Conservation (phyloP, 2,888 invertebrate species). For the Parnassius smintheus region DNA sequence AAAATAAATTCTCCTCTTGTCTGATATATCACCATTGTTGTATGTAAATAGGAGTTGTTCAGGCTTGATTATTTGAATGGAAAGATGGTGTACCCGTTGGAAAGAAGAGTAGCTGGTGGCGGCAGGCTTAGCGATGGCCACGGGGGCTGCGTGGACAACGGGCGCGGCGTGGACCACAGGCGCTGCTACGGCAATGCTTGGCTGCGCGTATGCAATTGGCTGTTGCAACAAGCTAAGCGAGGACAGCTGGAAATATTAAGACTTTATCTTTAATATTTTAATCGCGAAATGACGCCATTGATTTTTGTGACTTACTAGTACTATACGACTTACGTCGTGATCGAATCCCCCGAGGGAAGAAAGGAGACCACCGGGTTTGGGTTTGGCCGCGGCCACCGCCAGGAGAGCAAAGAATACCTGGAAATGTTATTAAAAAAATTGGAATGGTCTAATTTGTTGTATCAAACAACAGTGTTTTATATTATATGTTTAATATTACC, state of each 20-base stretch:
- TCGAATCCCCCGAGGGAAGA: constrained; percentile 44
- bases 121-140: too few species aligned
- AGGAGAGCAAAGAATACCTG: constrained; percentile 64
- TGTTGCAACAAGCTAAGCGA: neutral
- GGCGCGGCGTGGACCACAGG: neutral
- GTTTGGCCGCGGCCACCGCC: constrained; percentile 61
- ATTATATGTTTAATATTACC: neutral
- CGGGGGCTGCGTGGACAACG: too few species aligned
- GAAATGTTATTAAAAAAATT: constrained; percentile 26
- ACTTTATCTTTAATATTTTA: neutral
- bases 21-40: too few species aligned
- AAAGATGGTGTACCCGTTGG: too few species aligned
- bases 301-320: too few species aligned
- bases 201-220: neutral
- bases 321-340: constrained; percentile 41
- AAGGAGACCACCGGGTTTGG: constrained; percentile 54
- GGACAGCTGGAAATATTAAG: neutral
- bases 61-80: too few species aligned
- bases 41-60: too few species aligned
- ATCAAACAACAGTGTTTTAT: neutral
- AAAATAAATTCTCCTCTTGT: too few species aligned
- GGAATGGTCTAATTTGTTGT: neutral
- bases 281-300: too few species aligned
- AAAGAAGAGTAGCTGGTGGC: too few species aligned
- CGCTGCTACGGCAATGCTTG: too few species aligned